Conservation (phyloP, 2,113 vertebrate species). For the Myotis brandtii region DNA sequence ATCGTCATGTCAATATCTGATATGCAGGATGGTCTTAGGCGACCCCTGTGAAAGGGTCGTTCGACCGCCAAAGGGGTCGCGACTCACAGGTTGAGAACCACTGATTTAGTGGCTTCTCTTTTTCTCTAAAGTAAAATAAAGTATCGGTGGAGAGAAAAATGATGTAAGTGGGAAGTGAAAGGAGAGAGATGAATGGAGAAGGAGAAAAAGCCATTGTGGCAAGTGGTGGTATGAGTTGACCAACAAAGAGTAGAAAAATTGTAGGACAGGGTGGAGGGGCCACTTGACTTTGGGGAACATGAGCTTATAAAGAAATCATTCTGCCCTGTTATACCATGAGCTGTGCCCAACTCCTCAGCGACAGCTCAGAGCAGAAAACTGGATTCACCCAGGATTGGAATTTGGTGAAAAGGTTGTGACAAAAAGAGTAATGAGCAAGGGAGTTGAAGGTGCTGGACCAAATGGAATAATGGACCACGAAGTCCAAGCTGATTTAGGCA, state of each 20-base stretch:
- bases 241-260: neutral
- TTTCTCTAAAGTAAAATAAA: neutral
- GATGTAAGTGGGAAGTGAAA: neutral
- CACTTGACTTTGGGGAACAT: neutral
- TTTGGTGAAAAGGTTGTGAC: neutral
- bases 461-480: neutral
- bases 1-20: too few species aligned
- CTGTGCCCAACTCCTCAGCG: too few species aligned
- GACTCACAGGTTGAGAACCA: too few species aligned
- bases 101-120: neutral
- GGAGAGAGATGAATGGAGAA: neutral
- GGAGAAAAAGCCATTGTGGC: neutral
- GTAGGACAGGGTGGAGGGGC: accelerated
- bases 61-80: too few species aligned
- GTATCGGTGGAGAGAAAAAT: neutral
- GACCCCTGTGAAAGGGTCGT: too few species aligned
- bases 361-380: neutral
- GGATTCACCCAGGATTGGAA: neutral
- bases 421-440: neutral
- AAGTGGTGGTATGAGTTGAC: neutral
- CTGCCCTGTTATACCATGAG: neutral
- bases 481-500: neutral
- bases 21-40: too few species aligned
- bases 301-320: neutral
- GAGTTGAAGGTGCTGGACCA: neutral